Percentiles rank a stretch among this genome's conserved stretches.
Evolutionary conservation across 2,113 vertebrate species (phyloP).

Genomic region (Peromyscus californicus): DNA sequence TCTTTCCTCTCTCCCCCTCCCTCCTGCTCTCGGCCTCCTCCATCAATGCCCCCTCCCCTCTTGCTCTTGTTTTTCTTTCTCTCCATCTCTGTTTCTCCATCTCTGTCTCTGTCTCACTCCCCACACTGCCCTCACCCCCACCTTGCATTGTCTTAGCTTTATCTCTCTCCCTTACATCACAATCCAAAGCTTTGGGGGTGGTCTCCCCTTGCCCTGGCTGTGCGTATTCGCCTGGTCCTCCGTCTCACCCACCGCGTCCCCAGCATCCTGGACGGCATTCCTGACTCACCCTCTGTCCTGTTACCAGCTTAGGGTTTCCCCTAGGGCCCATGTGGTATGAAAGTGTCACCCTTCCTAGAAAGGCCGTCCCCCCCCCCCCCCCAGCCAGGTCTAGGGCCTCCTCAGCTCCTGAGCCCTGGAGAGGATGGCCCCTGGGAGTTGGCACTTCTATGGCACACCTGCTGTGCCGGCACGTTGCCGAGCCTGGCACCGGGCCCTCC

Average conservation of each 20-base stretch:
- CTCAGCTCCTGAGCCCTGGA: neutral
- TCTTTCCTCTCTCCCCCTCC: neutral
- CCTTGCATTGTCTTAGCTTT: neutral
- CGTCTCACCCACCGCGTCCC: neutral
- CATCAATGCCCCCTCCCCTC: neutral
- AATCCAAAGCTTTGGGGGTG: neutral
- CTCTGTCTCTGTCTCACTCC: neutral
- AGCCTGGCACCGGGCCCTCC: neutral
- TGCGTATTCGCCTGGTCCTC: neutral
- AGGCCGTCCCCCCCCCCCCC: no score
- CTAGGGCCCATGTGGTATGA: neutral
- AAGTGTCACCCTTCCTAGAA: neutral
- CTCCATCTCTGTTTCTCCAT: neutral
- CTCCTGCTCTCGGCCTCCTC: neutral
- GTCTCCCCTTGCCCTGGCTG: neutral
- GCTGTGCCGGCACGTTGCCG: neutral
- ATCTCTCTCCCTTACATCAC: neutral
- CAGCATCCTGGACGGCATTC: neutral
- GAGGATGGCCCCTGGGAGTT: neutral
- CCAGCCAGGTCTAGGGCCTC: neutral
- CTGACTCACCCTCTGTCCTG: neutral
- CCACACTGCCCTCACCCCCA: no score
- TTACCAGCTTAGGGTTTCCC: neutral
- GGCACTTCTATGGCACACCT: neutral
- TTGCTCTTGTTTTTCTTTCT: neutral